Evolutionary conservation across 2,888 invertebrate genomes (phyloP).

Genomic region (Stictocephala bisonia): DNA sequence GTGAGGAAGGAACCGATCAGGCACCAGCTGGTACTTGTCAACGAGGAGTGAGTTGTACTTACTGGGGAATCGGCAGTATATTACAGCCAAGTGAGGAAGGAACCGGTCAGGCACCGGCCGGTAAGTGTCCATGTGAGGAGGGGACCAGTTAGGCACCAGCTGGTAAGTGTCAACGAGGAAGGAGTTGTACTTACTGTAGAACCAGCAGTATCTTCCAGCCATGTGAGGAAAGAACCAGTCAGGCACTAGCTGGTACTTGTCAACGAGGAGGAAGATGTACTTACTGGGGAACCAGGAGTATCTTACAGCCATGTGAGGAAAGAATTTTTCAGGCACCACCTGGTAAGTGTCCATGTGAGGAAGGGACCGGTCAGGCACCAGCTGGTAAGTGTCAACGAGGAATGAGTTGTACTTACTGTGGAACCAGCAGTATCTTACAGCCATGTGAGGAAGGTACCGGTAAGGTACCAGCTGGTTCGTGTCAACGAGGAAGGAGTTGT

Average conservation of each 20-base stretch:
- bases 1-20: constrained; percentile 68
- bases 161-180: too few species aligned
- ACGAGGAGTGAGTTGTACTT: constrained; percentile 67
- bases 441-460: constrained; percentile 72
- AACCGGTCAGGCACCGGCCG: constrained; percentile 65
- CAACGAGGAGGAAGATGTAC: too few species aligned
- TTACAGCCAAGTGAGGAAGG: constrained; percentile 72
- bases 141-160: constrained; percentile 68
- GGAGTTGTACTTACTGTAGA: constrained; percentile 67
- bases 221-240: constrained; percentile 70
- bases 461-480: constrained; percentile 62
- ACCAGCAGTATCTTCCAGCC: constrained; percentile 75
- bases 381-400: constrained; percentile 65
- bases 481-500: constrained; percentile 69
- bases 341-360: constrained; percentile 78
- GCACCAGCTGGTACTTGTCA: constrained; percentile 65
- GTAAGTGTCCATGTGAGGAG: constrained; percentile 67
- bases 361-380: constrained; percentile 67
- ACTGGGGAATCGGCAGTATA: constrained; percentile 80
- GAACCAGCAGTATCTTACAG: constrained; percentile 75
- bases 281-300: constrained; percentile 77
- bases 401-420: constrained; percentile 68
- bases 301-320: constrained; percentile 68
- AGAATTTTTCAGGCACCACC: constrained; percentile 68
- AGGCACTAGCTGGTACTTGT: constrained; percentile 64